Evolutionary conservation across 2,888 invertebrate species (phyloP), one percentile per base, ranked within the genome.

Genomic region (Chironomus tentans): DNA sequence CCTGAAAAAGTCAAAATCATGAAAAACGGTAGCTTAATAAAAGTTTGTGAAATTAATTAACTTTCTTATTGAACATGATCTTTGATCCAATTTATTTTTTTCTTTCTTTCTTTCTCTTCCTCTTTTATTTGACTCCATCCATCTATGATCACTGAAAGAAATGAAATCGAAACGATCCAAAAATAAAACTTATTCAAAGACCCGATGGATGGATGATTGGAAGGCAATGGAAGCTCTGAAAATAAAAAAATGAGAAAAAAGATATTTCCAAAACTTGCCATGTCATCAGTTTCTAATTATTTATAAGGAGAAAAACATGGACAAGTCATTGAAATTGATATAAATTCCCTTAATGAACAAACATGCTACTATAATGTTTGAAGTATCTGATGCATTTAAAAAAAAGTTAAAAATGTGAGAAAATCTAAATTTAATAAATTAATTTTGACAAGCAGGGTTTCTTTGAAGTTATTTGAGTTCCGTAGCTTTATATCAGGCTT

Each of bases 281-380:
- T 73, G 72, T 73, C 72, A 73, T 73, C 61, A 73, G 62, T 46
- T 62, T 73, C 72, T 46, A 73, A 73, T 73, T 73, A 62, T 62
- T 73, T 73, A 62, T 18, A 18, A 38, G 18, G 28, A 62, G 62
- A 15, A 56, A 56, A 56, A 56, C 18, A 56, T 56, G 56, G 7
- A 18, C 56, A 56, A 56, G 56, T 56, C 56, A 56, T 15, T 56
- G 56, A 18, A 7, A 5, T 6, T 56, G 56, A 56, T 56, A 18
- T 18, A 56, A 56, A 56, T 18, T 7, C 56, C 56, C n/a, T 18
- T 18, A 56, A 18, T 56, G 56, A 56, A 56, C n/a, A 18, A 56
- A 18, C n/a, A 18, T 56, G 56, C 56, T 18, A 5, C 6, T 50
- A 38, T 68, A 5, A 28, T 28, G 28, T 28, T 28, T 5, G 5